Conservation (phyloP, 2,797 vertebrate genomes). For the Lithobates sylvaticus region DNA sequence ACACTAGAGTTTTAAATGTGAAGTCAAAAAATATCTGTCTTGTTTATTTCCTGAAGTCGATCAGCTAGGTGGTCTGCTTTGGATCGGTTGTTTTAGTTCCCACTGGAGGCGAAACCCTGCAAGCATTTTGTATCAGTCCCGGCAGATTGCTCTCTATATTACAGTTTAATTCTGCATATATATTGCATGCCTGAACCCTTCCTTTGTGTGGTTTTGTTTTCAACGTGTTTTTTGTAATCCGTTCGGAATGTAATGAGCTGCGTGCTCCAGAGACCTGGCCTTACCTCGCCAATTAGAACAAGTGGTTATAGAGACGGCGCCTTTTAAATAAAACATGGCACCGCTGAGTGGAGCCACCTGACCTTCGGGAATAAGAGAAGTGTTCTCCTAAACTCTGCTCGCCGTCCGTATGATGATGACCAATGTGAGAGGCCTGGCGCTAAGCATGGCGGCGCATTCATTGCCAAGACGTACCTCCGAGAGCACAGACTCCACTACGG, state of each 20-base stretch:
- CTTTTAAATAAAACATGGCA: constrained; percentile 84
- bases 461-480: too few species aligned
- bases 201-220: constrained; percentile 84
- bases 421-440: background rate
- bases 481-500: too few species aligned
- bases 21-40: too few species aligned
- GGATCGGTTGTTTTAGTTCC: too few species aligned
- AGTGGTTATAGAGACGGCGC: constrained; percentile 78
- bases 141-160: constrained; percentile 75
- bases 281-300: constrained; percentile 83
- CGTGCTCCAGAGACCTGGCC: constrained; percentile 79
- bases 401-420: background rate
- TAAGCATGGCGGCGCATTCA: too few species aligned
- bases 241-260: constrained; percentile 79
- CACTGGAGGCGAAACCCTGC: too few species aligned
- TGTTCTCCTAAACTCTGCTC: constrained; percentile 71
- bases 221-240: constrained; percentile 81
- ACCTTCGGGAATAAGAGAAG: constrained; percentile 68
- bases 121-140: constrained; percentile 62
- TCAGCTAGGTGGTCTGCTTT: too few species aligned
- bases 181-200: constrained; percentile 74
- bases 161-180: constrained; percentile 74
- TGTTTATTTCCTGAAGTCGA: too few species aligned
- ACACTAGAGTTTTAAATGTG: too few species aligned
- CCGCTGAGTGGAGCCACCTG: constrained; percentile 67